phyloP scores from a whole-genome alignment of 2,113 vertebrate species.

The Sceloporus tristichus region DNA sequence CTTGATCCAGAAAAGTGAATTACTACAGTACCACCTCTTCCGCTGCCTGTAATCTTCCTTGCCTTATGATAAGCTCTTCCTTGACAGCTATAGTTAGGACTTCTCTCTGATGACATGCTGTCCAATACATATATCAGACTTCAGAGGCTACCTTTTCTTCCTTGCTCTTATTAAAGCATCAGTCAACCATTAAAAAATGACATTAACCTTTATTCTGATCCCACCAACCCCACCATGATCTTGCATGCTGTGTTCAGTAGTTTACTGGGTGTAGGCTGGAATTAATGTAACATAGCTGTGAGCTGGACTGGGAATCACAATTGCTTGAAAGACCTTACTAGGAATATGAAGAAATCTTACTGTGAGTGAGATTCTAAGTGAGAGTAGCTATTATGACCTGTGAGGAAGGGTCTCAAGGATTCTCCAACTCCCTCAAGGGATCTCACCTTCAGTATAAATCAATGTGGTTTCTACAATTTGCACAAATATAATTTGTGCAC shows the following conservation, averaged over 20 bases:
- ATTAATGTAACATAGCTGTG: constrained; percentile 25
- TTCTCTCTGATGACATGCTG: constrained; percentile 43
- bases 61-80: constrained; percentile 14
- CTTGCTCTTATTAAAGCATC: constrained; percentile 61
- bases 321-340: constrained; percentile 19
- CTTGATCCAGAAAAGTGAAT: constrained; percentile 7
- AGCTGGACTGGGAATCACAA: constrained; percentile 31
- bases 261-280: constrained; percentile 31
- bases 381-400: too few species aligned
- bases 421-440: too few species aligned
- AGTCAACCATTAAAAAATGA: constrained; percentile 66
- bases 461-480: too few species aligned
- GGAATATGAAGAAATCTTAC: too few species aligned
- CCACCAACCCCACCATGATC: not conserved
- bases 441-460: too few species aligned
- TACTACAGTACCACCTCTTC: not conserved
- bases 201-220: constrained; percentile 76
- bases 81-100: constrained; percentile 47
- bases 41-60: not conserved
- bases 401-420: too few species aligned
- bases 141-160: constrained; percentile 50
- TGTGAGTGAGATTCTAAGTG: too few species aligned
- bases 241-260: constrained; percentile 29
- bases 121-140: constrained; percentile 67
- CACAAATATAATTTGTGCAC: too few species aligned